Base-by-base conservation (phyloP, 92 coral and sea anemone species). In the Meandrina meandrites region DNA sequence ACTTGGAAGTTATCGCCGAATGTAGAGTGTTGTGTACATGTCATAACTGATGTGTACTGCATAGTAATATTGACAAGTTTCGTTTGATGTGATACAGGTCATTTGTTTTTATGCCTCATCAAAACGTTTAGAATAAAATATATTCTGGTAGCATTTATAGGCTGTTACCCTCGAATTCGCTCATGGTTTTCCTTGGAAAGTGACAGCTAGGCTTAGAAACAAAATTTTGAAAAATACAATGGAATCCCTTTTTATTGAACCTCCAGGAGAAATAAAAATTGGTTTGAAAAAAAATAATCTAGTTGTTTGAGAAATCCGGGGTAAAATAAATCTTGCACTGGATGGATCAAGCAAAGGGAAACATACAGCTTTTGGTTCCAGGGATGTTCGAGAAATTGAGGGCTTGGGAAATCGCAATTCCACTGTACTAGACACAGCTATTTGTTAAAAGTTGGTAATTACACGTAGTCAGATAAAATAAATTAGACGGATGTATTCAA, bases 1-100 rank as follows among this genome's bases (percentile, higher is more conserved):
- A 16, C 93, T 94, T 24, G 98, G 98, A 60, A 90, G 89, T 76
- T 94, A 89, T 78, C 90, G 96, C 81, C 86, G 98, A 79, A 80
- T 94, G 83, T 94, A 86, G 84, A 86, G 45, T 22, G 50, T 21
- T 27, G 15, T 31, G n/a, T 10, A 12, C n/a, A 28, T 6, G 12
- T 73, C 24, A 0, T 67, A 36, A 10, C n/a, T 47, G 5, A 28
- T 31, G 22, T 81, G 40, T 27, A 18, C 36, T 30, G 76, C 30
- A n/a, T 21, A 56, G 37, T 47, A 77, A n/a, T 60, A 60, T 77
- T 42, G 11, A 54, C 3, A 14, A 16, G 60, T 7, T 48, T 77
- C 32, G 3, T 11, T 48, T 7, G 67, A 60, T 0, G 18, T 15
- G 0, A 77, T 28, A n/a, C 60, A 47, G 31, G 30, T 28, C 31